phyloP scores from a whole-genome alignment of 2,113 vertebrate species.

The Cathartes aura region DNA sequence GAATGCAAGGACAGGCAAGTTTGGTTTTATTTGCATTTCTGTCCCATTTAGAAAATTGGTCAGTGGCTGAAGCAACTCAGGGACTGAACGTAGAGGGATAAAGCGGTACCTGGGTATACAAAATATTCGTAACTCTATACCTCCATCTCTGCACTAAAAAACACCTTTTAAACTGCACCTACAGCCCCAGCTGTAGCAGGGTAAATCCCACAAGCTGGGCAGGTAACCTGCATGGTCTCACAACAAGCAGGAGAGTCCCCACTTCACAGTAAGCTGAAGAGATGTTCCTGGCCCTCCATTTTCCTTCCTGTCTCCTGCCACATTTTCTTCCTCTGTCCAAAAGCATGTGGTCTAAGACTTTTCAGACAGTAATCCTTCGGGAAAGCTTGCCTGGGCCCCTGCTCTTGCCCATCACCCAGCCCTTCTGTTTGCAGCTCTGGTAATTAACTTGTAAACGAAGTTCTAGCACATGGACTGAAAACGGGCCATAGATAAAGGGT shows the following conservation, averaged over 20 bases:
- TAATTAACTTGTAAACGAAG: slow-evolving; percentile 55
- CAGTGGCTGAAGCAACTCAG: neutral
- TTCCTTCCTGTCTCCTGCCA: neutral
- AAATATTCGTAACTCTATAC: neutral
- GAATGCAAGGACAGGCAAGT: neutral
- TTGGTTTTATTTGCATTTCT: neutral
- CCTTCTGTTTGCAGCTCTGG: neutral
- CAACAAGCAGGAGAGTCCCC: neutral
- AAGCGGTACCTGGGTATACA: neutral
- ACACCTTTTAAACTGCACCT: neutral
- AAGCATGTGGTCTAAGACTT: neutral
- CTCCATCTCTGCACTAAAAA: neutral
- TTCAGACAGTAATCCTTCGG: neutral
- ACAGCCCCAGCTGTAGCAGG: neutral
- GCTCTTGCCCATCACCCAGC: neutral
- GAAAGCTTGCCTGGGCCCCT: neutral
- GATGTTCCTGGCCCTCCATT: neutral
- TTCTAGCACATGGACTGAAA: slow-evolving; percentile 54
- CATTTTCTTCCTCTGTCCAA: neutral
- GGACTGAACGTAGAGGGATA: neutral
- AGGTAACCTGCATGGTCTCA: neutral
- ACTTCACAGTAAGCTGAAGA: neutral
- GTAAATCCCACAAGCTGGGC: neutral
- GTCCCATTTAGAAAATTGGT: neutral
- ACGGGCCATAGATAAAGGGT: slow-evolving; percentile 33